Conservation (phyloP, 2,113 vertebrate species). For the Actinemys pallida region DNA sequence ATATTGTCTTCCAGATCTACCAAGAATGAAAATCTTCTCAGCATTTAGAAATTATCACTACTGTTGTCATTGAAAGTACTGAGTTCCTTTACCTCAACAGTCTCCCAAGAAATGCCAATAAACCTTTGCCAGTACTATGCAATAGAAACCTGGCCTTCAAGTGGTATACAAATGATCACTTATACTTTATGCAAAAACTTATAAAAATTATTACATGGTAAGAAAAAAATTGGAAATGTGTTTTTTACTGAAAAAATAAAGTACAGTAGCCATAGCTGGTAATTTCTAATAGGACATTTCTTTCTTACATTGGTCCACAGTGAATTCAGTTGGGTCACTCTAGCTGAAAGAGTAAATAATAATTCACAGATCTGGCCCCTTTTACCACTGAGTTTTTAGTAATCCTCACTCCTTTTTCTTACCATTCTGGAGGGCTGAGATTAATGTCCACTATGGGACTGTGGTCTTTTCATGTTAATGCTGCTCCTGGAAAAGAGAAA, state of each 20-base stretch:
- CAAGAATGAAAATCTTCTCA: background rate
- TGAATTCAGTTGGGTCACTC: slow-evolving; percentile 46
- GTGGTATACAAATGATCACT: background rate
- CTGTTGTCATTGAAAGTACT: background rate
- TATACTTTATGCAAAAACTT: background rate
- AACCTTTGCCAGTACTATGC: background rate
- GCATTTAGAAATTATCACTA: slow-evolving; percentile 12
- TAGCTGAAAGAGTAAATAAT: slow-evolving; percentile 31
- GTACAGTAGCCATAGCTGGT: background rate
- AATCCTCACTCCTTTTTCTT: slow-evolving; percentile 35
- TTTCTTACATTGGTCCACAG: background rate
- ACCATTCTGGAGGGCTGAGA: slow-evolving; percentile 48
- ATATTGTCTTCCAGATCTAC: background rate
- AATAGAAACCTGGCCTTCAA: background rate
- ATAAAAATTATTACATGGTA: background rate
- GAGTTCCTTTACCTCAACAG: background rate
- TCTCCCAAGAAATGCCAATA: slow-evolving; percentile 14
- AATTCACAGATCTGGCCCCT: background rate
- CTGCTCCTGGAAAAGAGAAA: slow-evolving; percentile 14
- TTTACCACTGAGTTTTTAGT: slow-evolving; percentile 21
- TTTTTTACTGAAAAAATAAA: background rate
- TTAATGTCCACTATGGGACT: slow-evolving; percentile 65
- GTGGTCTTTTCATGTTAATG: slow-evolving; percentile 64
- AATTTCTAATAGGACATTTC: slow-evolving; percentile 15
- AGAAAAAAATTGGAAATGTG: background rate